Conservation (phyloP, 2,888 invertebrate species). For the Apamea sordens region DNA sequence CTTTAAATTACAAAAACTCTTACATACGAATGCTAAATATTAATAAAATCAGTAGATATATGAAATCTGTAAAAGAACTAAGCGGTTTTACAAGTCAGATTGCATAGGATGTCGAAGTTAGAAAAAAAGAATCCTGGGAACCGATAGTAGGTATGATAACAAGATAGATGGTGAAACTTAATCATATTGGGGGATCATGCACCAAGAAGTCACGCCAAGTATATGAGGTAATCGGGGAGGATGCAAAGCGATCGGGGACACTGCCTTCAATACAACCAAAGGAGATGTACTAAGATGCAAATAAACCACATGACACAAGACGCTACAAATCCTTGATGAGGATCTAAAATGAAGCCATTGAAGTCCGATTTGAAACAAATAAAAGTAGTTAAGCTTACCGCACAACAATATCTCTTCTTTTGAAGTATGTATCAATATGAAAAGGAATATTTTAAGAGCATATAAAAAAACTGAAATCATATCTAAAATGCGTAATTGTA, state of each 20-base stretch:
- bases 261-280: constrained; percentile 90
- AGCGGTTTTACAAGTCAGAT: constrained; percentile 84
- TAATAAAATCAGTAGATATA: constrained; percentile 76
- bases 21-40: constrained; percentile 67
- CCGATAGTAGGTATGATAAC: constrained; percentile 70
- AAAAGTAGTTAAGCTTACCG: constrained; percentile 82
- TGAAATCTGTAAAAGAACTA: constrained; percentile 81
- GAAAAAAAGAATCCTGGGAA: constrained; percentile 73
- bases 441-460: constrained; percentile 76
- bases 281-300: constrained; percentile 84
- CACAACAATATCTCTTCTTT: constrained; percentile 79
- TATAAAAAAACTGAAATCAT: constrained; percentile 76
- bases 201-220: constrained; percentile 91
- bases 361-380: constrained; percentile 75
- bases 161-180: constrained; percentile 79
- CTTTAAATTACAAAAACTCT: constrained; percentile 75
- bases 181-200: constrained; percentile 86
- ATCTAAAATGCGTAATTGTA: constrained; percentile 78
- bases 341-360: constrained; percentile 81
- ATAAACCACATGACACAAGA: constrained; percentile 82
- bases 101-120: constrained; percentile 76
- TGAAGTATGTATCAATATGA: constrained; percentile 75
- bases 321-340: constrained; percentile 79
- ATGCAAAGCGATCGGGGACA: constrained; percentile 91
- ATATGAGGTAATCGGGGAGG: constrained; percentile 85